Evolutionary conservation across 2,113 vertebrate species (phyloP).

Genomic region (Ceyx margarethae): DNA sequence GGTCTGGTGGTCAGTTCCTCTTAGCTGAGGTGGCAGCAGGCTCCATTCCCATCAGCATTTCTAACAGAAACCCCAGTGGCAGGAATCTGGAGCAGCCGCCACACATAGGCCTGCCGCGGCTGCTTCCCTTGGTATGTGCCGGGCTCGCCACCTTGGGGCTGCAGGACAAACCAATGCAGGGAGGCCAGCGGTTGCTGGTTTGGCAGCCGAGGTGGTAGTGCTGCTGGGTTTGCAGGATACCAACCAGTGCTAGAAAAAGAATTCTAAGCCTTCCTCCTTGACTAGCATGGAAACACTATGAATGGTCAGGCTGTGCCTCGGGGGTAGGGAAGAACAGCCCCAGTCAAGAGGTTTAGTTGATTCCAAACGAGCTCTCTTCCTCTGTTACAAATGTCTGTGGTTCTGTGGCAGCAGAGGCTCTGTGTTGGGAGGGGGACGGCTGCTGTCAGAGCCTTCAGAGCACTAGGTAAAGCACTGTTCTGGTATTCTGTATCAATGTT

Average conservation of each 20-base stretch:
- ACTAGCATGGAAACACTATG: rapidly evolving
- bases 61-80: not conserved
- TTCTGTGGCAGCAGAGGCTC: conserved; percentile 23
- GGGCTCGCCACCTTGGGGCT: rapidly evolving
- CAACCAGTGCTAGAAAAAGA: not conserved
- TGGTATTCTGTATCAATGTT: conserved; percentile 69
- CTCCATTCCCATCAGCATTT: rapidly evolving
- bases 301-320: not conserved
- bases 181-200: not conserved
- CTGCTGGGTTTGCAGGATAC: not conserved
- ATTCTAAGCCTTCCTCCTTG: not conserved
- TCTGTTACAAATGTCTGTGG: not conserved
- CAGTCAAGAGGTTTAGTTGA: not conserved
- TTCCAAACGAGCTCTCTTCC: not conserved
- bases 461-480: conserved; percentile 53
- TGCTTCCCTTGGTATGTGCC: not conserved
- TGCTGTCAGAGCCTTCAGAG: not conserved
- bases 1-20: not conserved
- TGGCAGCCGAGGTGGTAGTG: not conserved
- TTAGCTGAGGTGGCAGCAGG: not conserved
- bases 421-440: conserved; percentile 52
- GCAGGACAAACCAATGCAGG: not conserved
- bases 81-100: not conserved
- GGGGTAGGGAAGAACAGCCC: not conserved
- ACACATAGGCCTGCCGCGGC: rapidly evolving